These are phyloP conservation scores for Apis laboriosa DNA, from an alignment of 1,140 invertebrate species.

Conservation along the genomic window DNA sequence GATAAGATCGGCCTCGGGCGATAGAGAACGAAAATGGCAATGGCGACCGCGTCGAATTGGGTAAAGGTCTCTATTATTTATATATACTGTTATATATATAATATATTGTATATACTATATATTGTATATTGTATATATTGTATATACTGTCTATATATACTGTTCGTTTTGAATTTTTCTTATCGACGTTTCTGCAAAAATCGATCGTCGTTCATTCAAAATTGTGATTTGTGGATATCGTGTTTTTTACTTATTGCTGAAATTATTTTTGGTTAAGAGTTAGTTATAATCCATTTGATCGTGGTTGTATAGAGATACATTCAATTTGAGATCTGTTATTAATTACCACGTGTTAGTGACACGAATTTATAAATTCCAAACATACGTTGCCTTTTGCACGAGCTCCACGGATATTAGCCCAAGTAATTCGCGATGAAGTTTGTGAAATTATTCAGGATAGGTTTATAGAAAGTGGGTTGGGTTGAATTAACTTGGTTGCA, in stretches of 20 bases:
- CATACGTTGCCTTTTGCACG: not conserved
- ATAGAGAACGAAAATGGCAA: not conserved
- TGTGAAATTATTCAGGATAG: not conserved
- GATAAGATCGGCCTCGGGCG: not conserved
- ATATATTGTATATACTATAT: too few relatives aligned
- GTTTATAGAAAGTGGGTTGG: not conserved
- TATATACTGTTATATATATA: too few relatives aligned
- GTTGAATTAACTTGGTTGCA: conserved; percentile 1
- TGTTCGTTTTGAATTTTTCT: not conserved
- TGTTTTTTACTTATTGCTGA: too few relatives aligned
- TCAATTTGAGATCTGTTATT: too few relatives aligned
- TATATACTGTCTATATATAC: too few relatives aligned
- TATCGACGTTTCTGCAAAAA: too few relatives aligned
- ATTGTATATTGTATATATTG: too few relatives aligned
- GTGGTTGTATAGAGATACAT: too few relatives aligned
- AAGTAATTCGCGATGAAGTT: not conserved
- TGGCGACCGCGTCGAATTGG: not conserved
- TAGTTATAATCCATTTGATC: too few relatives aligned
- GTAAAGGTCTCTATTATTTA: not conserved
- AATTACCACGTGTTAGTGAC: not conserved
- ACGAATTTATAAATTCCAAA: not conserved
- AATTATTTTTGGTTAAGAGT: too few relatives aligned
- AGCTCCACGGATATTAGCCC: not conserved
- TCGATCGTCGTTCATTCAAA: too few relatives aligned
- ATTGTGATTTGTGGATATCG: too few relatives aligned